These are phyloP conservation scores for Rotaria macrura DNA, from an alignment of 2,888 invertebrate genomes.

Conservation along the genomic window DNA sequence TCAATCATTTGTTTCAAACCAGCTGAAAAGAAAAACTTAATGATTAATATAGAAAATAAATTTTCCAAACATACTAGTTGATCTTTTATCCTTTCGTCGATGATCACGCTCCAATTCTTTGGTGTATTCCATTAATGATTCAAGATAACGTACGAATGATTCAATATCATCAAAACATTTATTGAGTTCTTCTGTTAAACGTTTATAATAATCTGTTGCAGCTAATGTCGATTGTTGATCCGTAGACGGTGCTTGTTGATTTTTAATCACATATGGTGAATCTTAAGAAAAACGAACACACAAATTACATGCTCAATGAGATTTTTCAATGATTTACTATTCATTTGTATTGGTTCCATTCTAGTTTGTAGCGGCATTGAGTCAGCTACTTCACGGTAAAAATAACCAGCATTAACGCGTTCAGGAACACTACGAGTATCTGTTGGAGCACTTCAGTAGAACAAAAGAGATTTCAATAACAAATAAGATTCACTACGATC, in stretches of 20 bases:
- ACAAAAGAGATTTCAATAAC: too few relatives aligned
- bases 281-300: background rate
- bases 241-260: background rate
- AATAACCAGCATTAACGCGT: too few relatives aligned
- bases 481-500: too few relatives aligned
- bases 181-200: conserved; percentile 56
- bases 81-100: conserved; percentile 48
- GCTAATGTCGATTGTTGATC: background rate
- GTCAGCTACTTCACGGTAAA: too few relatives aligned
- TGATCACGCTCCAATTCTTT: conserved; percentile 65
- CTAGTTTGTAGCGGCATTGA: too few relatives aligned
- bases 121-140: conserved; percentile 88
- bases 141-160: conserved; percentile 88
- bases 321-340: too few relatives aligned
- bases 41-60: background rate
- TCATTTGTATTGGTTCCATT: too few relatives aligned
- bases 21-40: conserved; percentile 54
- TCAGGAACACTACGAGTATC: too few relatives aligned
- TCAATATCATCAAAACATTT: conserved; percentile 98
- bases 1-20: conserved; percentile 86
- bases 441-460: too few relatives aligned
- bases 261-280: background rate
- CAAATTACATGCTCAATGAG: background rate
- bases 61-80: background rate
- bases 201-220: conserved; percentile 12